Conservation (phyloP, 2,797 vertebrate species). For the Helarctos malayanus region DNA sequence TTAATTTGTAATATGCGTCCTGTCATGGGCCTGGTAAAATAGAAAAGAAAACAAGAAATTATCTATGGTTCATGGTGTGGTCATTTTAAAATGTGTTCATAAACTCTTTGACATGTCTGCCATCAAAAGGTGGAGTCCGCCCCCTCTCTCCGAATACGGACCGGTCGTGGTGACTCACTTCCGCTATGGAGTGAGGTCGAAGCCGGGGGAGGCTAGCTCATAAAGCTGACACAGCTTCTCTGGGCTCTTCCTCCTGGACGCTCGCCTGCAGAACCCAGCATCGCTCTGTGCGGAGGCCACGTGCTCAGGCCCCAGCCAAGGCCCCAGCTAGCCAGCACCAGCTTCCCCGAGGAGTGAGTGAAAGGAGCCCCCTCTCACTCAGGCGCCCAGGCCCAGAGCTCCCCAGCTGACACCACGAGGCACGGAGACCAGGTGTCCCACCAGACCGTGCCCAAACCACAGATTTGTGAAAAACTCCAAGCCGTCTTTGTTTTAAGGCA, state of each 20-base stretch:
- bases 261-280: neutral
- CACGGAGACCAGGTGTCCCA: neutral
- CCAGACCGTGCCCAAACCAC: neutral
- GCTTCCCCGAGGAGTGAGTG: rapidly evolving
- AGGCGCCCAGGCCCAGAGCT: neutral
- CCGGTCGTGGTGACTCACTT: neutral
- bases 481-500: neutral
- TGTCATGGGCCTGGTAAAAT: neutral
- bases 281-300: neutral
- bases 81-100: neutral
- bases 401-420: rapidly evolving
- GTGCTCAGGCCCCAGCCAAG: neutral
- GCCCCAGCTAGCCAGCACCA: neutral
- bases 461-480: neutral
- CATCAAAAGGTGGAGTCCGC: neutral
- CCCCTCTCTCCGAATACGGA: neutral
- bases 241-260: neutral
- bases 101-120: neutral
- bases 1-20: neutral
- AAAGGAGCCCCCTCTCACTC: neutral
- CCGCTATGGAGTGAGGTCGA: neutral
- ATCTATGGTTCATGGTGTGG: neutral
- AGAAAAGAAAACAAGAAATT: conserved; percentile 24
- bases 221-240: neutral
- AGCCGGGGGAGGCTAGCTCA: neutral